phyloP scores from a whole-genome alignment of 92 coral and sea anemone genomes.

The Paragorgia papillata region DNA sequence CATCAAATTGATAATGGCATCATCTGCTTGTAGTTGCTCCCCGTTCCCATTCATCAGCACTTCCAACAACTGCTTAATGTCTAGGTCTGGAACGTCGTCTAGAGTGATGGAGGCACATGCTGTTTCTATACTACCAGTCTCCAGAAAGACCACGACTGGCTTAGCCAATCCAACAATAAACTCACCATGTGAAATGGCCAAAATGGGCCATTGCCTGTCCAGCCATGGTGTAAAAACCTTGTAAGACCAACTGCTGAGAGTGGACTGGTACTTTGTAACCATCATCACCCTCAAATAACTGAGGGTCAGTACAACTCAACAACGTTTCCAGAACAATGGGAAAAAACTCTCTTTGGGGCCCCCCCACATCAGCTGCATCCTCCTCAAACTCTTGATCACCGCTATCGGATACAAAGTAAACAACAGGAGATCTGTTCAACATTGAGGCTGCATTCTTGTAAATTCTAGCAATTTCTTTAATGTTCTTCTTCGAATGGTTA shows the following conservation, averaged over 20 bases:
- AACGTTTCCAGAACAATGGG: constrained; percentile 44
- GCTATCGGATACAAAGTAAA: constrained; percentile 40
- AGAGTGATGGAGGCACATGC: constrained; percentile 18
- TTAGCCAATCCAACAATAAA: constrained; percentile 45
- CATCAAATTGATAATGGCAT: constrained; percentile 27
- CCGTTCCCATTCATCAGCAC: constrained; percentile 12
- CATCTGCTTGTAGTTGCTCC: constrained; percentile 36
- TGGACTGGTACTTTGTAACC: constrained; percentile 60
- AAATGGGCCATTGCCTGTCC: constrained; percentile 55
- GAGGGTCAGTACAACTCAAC: constrained; percentile 46
- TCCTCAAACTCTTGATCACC: constrained; percentile 52
- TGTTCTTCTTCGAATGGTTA: constrained; percentile 47
- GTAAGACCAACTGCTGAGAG: constrained; percentile 53
- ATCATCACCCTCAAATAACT: constrained; percentile 54
- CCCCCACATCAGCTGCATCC: constrained; percentile 62
- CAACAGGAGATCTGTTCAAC: constrained; percentile 43
- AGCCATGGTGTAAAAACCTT: constrained; percentile 37
- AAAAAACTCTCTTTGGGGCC: constrained; percentile 54
- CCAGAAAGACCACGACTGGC: constrained; percentile 36
- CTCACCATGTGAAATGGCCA: constrained; percentile 48
- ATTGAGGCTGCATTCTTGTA: constrained; percentile 32
- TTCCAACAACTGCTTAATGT: constrained; percentile 22
- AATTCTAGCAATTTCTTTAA: constrained; percentile 45
- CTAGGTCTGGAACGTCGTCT: constrained; percentile 45
- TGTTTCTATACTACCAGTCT: constrained; percentile 30